Base-by-base conservation (phyloP, 2,888 invertebrate species). In the Gari tellinella region DNA sequence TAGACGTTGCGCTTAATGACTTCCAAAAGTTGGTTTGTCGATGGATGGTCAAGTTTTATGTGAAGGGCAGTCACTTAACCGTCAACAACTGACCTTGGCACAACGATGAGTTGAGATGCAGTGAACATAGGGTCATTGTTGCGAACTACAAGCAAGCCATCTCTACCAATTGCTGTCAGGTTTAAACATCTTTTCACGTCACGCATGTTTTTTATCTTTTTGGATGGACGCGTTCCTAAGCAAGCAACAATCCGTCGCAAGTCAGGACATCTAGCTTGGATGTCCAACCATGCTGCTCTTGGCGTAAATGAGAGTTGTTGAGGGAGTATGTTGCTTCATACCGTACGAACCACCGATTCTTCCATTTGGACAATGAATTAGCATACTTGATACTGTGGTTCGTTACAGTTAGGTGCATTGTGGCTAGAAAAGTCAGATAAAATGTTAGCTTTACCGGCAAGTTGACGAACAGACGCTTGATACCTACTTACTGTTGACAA, bases 211-310 rank as follows among this genome's bases (percentile, higher is more conserved):
- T 8, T 51, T 17, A 49, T 8, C 23, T 81, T 82, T 43, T 75
- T 76, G 8, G 78, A 84, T 0, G 84, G 84, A 14, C 83, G 80
- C 41, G 83, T 83, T 23, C 46, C 56, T 1, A 82, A 62, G 46
- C 80, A 81, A 17, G 83, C 81, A 45, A 75, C 68, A 2, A 74
- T 75, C 2, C 76, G 66, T 2, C 82, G 48, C 4, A 84, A 55
- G 48, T 86, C 85, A 17, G 80, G 60, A 49, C 83, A 85, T 25
- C 67, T 61, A 1, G 65, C 45, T 17, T 85, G 83, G 12, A 78
- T 69, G n/a, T 51, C 40, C 12, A 55, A 23, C 80, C 80, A 81
- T 0, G 79, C 73, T 8, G 83, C 65, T 23, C 84, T 43, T 1
- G 69, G 81, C 0, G 73, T 77, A 56, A 78, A 83, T 1, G 82